These are phyloP conservation scores for Liolophura sinensis DNA, from an alignment of 1,140 invertebrate species.

Conservation along the genomic window DNA sequence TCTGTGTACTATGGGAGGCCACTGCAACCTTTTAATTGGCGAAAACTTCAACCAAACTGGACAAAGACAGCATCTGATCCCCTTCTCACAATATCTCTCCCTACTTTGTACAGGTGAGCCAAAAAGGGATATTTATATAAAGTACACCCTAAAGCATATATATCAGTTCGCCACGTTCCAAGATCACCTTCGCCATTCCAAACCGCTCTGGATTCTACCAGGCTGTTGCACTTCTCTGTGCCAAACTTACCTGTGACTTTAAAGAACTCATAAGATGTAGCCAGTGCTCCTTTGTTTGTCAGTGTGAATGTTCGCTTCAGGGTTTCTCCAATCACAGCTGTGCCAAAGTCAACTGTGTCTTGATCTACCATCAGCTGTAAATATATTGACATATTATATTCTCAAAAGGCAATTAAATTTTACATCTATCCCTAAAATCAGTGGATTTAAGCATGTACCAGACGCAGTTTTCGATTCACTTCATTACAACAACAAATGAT, in stretches of 20 bases:
- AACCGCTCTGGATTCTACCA: neutral
- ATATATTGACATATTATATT: conserved; percentile 3
- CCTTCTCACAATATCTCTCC: too few species aligned
- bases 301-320: conserved; percentile 50
- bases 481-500: too few species aligned
- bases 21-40: too few species aligned
- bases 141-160: neutral
- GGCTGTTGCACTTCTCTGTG: neutral
- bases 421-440: too few species aligned
- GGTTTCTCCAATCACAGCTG: conserved; percentile 56
- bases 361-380: conserved; percentile 51
- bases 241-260: conserved; percentile 41
- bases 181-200: neutral
- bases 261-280: conserved; percentile 55
- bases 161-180: neutral
- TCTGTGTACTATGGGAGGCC: too few species aligned
- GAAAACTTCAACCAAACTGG: too few species aligned
- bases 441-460: too few species aligned
- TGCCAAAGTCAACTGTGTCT: conserved; percentile 49
- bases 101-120: neutral
- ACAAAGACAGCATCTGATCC: too few species aligned
- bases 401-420: too few species aligned
- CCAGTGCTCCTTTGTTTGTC: conserved; percentile 56
- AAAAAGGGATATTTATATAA: neutral
- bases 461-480: too few species aligned